These are phyloP conservation scores for Meteorus colon DNA, from an alignment of 2,888 invertebrate genomes.

Conservation along the genomic window DNA sequence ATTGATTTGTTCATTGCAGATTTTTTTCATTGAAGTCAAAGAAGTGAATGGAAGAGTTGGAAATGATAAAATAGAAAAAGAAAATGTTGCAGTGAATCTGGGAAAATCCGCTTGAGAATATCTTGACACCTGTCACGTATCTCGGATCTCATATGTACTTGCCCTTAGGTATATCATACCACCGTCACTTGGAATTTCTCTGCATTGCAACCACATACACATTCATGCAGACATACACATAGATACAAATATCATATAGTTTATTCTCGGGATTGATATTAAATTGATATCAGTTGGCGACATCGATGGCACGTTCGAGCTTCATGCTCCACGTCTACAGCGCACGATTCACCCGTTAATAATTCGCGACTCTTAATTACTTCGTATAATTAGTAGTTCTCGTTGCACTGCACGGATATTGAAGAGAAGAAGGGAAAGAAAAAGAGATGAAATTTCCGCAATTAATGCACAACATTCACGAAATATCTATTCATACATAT, in stretches of 20 bases:
- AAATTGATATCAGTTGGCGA: constrained; percentile 60
- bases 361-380: constrained; percentile 61
- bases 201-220: neutral
- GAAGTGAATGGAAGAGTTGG: neutral
- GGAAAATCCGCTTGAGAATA: neutral
- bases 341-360: constrained; percentile 61
- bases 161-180: neutral
- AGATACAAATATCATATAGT: neutral
- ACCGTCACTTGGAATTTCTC: neutral
- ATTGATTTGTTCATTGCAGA: constrained; percentile 47
- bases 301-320: constrained; percentile 61
- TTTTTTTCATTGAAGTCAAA: neutral
- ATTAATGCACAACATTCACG: constrained; percentile 6
- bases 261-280: constrained; percentile 46
- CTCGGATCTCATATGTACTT: neutral
- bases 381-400: constrained; percentile 62
- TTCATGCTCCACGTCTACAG: constrained; percentile 56
- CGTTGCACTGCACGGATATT: constrained; percentile 54
- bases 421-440: neutral
- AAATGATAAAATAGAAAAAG: neutral
- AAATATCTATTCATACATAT: constrained; percentile 2
- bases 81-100: too few relatives aligned
- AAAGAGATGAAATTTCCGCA: neutral
- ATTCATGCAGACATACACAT: neutral
- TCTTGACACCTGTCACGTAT: neutral